phyloP scores from a whole-genome alignment of 2,113 vertebrate genomes.

The Tursiops truncatus region DNA sequence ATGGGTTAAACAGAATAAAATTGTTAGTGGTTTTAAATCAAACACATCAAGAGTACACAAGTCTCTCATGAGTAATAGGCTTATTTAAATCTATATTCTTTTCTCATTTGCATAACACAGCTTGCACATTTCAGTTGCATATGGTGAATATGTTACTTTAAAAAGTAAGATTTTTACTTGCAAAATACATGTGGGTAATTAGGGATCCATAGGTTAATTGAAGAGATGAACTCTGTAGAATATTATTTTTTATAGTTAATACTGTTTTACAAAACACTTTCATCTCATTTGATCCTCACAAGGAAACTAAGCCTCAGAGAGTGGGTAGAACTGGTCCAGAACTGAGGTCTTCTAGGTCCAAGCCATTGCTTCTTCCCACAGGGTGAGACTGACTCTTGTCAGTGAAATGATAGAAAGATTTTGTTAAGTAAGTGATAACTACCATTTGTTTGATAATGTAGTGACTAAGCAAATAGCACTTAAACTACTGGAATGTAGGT shows the following conservation, averaged over 20 bases:
- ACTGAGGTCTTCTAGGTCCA: neutral
- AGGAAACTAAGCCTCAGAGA: neutral
- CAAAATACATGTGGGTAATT: neutral
- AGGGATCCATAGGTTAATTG: neutral
- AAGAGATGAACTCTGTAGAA: neutral
- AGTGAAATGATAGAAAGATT: conserved; percentile 27
- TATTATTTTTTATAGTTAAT: neutral
- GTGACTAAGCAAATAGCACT: neutral
- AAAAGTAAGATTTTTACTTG: conserved; percentile 33
- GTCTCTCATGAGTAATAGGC: neutral
- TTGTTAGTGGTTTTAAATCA: conserved; percentile 12
- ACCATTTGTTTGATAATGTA: conserved; percentile 41
- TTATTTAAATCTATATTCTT: neutral
- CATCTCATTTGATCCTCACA: neutral
- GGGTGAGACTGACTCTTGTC: neutral
- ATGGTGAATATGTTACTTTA: neutral
- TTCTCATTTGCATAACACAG: neutral
- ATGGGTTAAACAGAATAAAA: conserved; percentile 20
- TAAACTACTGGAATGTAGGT: neutral
- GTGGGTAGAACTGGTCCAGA: neutral
- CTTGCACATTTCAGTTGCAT: neutral
- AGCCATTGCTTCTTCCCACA: neutral
- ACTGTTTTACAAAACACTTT: neutral
- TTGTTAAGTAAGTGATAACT: neutral
- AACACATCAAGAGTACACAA: neutral